These are phyloP conservation scores for Chroicocephalus ridibundus DNA, from an alignment of 2,113 vertebrate species.

Conservation along the genomic window DNA sequence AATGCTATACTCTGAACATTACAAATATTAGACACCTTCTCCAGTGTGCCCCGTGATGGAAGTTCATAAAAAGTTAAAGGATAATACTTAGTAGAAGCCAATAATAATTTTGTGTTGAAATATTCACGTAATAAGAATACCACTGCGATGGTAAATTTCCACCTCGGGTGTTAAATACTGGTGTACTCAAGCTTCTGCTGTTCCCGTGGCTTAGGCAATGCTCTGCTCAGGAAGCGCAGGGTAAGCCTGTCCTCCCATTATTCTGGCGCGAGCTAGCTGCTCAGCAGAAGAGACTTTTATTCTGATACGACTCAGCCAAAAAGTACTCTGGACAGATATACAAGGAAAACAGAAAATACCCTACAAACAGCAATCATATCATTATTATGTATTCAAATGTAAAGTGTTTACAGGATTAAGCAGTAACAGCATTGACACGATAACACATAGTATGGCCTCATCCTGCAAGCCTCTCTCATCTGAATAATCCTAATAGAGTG, in stretches of 20 bases:
- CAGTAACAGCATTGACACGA: background rate
- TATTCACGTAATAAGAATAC: slow-evolving; percentile 38
- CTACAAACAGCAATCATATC: background rate
- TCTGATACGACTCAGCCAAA: background rate
- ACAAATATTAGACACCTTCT: slow-evolving; percentile 44
- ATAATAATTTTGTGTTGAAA: slow-evolving; percentile 68
- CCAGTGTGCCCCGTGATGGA: slow-evolving; percentile 51
- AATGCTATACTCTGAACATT: slow-evolving; percentile 48
- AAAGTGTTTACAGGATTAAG: background rate
- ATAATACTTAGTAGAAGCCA: slow-evolving; percentile 59
- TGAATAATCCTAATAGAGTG: background rate
- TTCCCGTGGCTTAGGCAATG: background rate
- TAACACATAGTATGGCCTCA: background rate
- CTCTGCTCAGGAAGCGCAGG: background rate
- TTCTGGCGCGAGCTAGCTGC: background rate
- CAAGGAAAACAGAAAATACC: background rate
- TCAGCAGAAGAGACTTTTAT: background rate
- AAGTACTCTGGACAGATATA: background rate
- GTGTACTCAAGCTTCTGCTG: background rate
- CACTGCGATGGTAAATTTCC: slow-evolving; percentile 35
- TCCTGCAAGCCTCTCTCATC: background rate
- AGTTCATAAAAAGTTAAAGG: slow-evolving; percentile 62
- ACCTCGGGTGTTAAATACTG: slow-evolving; percentile 20
- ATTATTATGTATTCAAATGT: background rate
- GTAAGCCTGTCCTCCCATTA: background rate